A percentile compares a stretch with the other conserved stretches of the same genome.
These are phyloP conservation scores for Trematomus loennbergii DNA, from an alignment of 2,113 vertebrate species.

Conservation along the genomic window DNA sequence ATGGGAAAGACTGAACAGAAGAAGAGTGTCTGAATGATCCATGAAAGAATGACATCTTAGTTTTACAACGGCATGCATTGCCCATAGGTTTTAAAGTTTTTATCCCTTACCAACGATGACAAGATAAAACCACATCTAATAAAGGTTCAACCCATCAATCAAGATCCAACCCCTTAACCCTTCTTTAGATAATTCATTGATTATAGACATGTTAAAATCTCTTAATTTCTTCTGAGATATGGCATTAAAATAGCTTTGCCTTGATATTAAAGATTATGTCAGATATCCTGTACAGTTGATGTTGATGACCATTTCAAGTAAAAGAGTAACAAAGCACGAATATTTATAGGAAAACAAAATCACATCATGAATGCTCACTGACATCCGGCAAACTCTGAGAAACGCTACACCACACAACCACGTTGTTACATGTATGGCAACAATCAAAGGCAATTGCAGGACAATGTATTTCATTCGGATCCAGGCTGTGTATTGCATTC, in stretches of 20 bases:
- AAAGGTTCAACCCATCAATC: slow-evolving; percentile 1
- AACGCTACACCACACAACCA: slow-evolving; percentile 39
- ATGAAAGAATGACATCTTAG: slow-evolving; percentile 39
- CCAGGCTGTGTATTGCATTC: slow-evolving; percentile 46
- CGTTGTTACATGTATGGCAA: slow-evolving; percentile 36
- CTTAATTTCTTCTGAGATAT: slow-evolving; percentile 27
- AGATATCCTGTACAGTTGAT: slow-evolving; percentile 49
- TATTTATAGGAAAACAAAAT: slow-evolving; percentile 26
- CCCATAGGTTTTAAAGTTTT: slow-evolving; percentile 28
- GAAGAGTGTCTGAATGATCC: slow-evolving; percentile 15
- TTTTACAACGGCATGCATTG: slow-evolving; percentile 50
- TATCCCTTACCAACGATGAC: slow-evolving; percentile 20
- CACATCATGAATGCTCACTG: slow-evolving; percentile 36
- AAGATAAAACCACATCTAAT: slow-evolving; percentile 21
- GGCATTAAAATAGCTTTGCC: slow-evolving; percentile 24
- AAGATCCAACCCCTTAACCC: slow-evolving; percentile 1
- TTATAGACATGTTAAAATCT: slow-evolving; percentile 15
- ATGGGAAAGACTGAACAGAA: slow-evolving; percentile 16
- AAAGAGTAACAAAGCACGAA: slow-evolving; percentile 44
- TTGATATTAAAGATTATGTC: slow-evolving; percentile 35
- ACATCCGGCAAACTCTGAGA: slow-evolving; percentile 39
- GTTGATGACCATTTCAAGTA: slow-evolving; percentile 56
- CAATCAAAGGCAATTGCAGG: slow-evolving; percentile 43
- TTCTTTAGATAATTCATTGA: slow-evolving; percentile 13
- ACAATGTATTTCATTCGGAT: slow-evolving; percentile 31